Evolutionary conservation across 2,888 invertebrate genomes (phyloP).

Genomic region (Cephus nigrinus): DNA sequence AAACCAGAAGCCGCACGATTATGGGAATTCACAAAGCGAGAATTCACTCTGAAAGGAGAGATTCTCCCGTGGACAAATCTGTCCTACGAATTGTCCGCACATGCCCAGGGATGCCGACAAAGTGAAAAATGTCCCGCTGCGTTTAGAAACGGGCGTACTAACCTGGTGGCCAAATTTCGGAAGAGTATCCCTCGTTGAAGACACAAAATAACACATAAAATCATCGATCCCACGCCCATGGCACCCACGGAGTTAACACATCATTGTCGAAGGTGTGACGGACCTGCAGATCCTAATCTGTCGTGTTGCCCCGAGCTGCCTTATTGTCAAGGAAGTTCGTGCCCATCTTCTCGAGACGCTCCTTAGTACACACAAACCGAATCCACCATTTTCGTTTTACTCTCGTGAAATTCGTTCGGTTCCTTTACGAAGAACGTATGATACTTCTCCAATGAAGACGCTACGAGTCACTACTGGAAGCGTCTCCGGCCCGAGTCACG

Average conservation of each 20-base stretch:
- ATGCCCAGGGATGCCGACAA: constrained; percentile 62
- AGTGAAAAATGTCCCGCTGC: constrained; percentile 52
- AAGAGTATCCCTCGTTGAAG: constrained; percentile 29
- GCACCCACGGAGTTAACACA: constrained; percentile 50
- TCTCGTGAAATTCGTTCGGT: constrained; percentile 21
- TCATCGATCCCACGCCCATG: constrained; percentile 37
- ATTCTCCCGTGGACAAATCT: constrained; percentile 58
- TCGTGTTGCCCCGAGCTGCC: constrained; percentile 46
- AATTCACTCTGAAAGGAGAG: constrained; percentile 26
- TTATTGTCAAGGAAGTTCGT: constrained; percentile 48
- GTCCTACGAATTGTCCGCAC: constrained; percentile 63
- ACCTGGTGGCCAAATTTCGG: constrained; percentile 23
- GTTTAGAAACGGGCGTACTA: constrained; percentile 9
- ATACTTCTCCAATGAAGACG: neutral
- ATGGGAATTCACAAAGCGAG: constrained; percentile 27
- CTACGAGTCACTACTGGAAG: neutral
- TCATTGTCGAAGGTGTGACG: constrained; percentile 59
- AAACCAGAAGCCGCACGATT: constrained; percentile 35
- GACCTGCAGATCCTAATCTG: constrained; percentile 60
- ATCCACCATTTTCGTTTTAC: neutral
- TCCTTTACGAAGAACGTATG: constrained; percentile 25
- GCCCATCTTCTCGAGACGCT: constrained; percentile 53
- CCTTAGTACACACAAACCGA: constrained; percentile 37
- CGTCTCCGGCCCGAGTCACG: neutral
- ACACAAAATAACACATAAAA: neutral